Base-by-base conservation (phyloP, 2,888 invertebrate genomes). In the Yponomeuta sedellus region DNA sequence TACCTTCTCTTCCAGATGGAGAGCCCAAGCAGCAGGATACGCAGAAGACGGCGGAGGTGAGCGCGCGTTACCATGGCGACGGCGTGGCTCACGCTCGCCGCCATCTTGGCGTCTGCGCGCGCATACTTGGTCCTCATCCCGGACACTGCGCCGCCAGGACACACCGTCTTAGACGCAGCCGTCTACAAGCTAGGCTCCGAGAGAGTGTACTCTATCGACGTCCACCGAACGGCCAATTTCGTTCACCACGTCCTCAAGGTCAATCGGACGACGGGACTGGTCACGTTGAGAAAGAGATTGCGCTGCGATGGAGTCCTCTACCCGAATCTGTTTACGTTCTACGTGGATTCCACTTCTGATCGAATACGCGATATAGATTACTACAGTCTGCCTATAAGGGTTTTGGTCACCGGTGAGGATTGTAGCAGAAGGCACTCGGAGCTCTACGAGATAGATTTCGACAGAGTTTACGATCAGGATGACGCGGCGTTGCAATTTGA, bases 301-400 rank as follows among this genome's bases (percentile, higher is more conserved):
- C 93, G 94, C 77, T 97, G 97, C 83, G 95, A 96, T 75, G 96
- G 96, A 69, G 92, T 96, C 44, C 94, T 94, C 71, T 97, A 97
- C 78, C 97, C 97, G 0, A 95, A 95, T 75, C 92, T 97, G 67
- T 97, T 97, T 81, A 97, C 96, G 5, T 93, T 97, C 78, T 96
- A 96, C 83, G 94, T 97, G 69, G 97, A 97, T 80, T 97, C 97
- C 52, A 95, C 95, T 65, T 96, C 96, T 69, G 96, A 95, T 74
- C 91, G 95, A 66, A 90, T 96, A 69, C 92, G 95, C 64, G 95
- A 95, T 72, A 95, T 97, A 69, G 96, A 96, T 78, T 97, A 96
- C 80, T 96, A 96, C 77, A 96, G 96, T 76, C 82, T 96, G 67
- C 96, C 96, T 1, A 89, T 97, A 68, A 91, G 96, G 70, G 92